These are phyloP conservation scores for Rhynchomys soricoides DNA, from an alignment of 2,113 vertebrate genomes.

Conservation along the genomic window DNA sequence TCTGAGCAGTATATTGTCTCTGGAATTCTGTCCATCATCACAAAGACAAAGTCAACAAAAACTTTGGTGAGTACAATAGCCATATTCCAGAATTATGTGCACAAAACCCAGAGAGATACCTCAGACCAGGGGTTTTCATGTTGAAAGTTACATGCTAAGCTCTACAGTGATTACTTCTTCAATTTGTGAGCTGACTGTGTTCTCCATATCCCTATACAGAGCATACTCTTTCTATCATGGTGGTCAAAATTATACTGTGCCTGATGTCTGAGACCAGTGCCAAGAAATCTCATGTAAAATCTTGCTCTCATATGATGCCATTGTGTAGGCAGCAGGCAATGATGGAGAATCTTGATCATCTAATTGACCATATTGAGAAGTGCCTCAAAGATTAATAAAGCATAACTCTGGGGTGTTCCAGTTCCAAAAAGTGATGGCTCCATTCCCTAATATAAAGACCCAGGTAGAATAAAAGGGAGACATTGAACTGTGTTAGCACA, in stretches of 20 bases:
- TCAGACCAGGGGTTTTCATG: background rate
- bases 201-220: too few species aligned
- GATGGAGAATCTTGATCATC: background rate
- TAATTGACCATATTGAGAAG: background rate
- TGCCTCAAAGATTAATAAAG: background rate
- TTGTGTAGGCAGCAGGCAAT: background rate
- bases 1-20: constrained; percentile 58
- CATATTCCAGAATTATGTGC: background rate
- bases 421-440: background rate
- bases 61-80: constrained; percentile 59
- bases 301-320: background rate
- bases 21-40: constrained; percentile 44
- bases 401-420: background rate
- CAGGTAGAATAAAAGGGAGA: background rate
- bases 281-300: background rate
- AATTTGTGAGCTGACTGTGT: background rate
- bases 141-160: background rate
- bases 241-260: background rate
- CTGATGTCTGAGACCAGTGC: background rate
- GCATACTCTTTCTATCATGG: background rate
- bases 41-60: constrained; percentile 16
- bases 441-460: background rate
- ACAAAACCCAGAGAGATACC: background rate
- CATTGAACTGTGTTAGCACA: background rate
- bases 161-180: background rate